Conservation (phyloP, 2,797 vertebrate species). For the Hipposideros larvatus region DNA sequence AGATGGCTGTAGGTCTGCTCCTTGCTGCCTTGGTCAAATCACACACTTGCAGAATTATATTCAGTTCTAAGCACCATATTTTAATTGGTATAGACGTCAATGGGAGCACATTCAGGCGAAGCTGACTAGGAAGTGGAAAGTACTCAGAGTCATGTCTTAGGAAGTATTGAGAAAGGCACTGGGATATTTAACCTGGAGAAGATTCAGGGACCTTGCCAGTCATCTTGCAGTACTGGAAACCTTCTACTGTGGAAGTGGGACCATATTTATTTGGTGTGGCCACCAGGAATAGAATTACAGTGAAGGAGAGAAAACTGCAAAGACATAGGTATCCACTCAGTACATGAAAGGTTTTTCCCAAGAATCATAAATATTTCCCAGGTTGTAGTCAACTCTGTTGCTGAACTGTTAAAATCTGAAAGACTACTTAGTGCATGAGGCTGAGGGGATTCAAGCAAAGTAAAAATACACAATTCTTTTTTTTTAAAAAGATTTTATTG, state of each 20-base stretch:
- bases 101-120: background rate
- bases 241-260: background rate
- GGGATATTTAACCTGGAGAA: background rate
- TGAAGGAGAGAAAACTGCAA: background rate
- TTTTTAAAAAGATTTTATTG: too few species aligned
- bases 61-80: background rate
- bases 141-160: background rate
- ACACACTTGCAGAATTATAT: background rate
- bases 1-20: background rate
- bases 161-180: background rate
- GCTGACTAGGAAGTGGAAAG: background rate
- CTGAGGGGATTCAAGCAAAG: background rate
- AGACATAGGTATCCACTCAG: background rate
- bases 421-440: background rate
- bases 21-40: background rate
- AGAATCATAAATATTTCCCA: background rate
- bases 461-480: slow-evolving; percentile 17
- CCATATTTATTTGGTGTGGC: background rate
- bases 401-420: background rate
- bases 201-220: background rate
- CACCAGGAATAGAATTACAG: background rate
- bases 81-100: background rate
- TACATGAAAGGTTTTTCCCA: background rate
- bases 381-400: background rate
- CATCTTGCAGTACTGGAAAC: background rate